Base-by-base conservation (phyloP, 2,113 vertebrate genomes). In the Coreoperca whiteheadi region DNA sequence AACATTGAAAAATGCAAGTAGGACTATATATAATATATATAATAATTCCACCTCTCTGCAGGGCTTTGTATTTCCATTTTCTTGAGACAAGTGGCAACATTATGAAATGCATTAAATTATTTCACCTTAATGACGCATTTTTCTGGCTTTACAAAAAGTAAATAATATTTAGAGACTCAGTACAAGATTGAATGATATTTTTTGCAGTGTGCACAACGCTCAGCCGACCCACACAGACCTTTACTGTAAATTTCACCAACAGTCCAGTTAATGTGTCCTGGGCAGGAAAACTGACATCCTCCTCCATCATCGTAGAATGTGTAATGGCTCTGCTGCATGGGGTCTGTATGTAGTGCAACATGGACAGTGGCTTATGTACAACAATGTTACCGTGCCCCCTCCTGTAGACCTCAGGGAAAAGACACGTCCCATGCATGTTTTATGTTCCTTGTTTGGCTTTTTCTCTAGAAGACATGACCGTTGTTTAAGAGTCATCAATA, bases 171-270 rank as follows among this genome's bases (percentile, higher is more conserved):
- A 76, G 28, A 67, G 34, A 28, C 51, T 71, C 6, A 51, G 10
- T 25, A 3, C 9, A 23, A 57, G 6, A 56, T 4, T 65, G 10
- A 50, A 18, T n/a, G 8, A 25, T 72, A 87, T 66, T 86, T 90
- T 82, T 92, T 92, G 34, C 81, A 93, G 92, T 61, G 91, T 88
- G 83, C 61, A 73, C 54, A 89, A 46, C 68, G 82, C 80, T 79
- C 77, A 32, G 30, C 89, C 79, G 77, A 88, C 87, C 74, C 51
- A 82, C 77, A 88, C 70, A 4, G 83, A 82, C 75, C 78, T 91
- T 91, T 89, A 88, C 90, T 63, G 90, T 92, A 91, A 93, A 87
- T 87, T 88, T 84, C 74, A 83, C 67, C 80, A 89, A 82, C 87
- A 88, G 85, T 74, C 48, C 75, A 72, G 85, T 92, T 91, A 91